These are phyloP conservation scores for Lonchura striata DNA, from an alignment of 2,113 vertebrate genomes.

Conservation along the genomic window DNA sequence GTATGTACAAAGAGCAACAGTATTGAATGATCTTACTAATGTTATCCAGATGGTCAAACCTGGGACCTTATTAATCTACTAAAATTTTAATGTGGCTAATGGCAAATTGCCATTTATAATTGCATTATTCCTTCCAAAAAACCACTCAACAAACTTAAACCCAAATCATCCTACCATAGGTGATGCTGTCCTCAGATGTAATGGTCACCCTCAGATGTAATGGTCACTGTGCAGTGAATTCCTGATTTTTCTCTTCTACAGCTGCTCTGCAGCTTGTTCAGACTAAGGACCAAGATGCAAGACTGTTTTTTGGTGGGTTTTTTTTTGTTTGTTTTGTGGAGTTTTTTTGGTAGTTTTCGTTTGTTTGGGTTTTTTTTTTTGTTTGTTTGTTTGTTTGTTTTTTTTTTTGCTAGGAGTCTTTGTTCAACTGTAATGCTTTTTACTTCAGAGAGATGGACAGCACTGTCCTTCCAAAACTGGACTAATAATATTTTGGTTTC, in stretches of 20 bases:
- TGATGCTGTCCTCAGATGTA: neutral
- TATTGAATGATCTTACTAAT: neutral
- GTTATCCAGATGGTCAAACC: neutral
- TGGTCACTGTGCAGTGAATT: neutral
- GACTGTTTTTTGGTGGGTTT: neutral
- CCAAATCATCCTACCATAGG: rapidly evolving
- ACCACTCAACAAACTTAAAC: neutral
- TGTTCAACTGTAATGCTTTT: neutral
- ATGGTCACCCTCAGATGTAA: neutral
- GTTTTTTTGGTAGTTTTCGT: no score
- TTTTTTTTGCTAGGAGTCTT: neutral
- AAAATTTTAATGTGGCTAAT: neutral
- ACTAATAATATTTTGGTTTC: neutral
- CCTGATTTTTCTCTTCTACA: neutral
- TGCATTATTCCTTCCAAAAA: neutral
- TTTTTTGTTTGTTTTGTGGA: neutral
- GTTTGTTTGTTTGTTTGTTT: no score
- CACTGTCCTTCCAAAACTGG: neutral
- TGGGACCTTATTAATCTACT: neutral
- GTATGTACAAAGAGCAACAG: neutral
- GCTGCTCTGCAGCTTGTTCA: neutral
- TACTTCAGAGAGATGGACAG: neutral
- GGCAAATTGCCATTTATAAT: neutral
- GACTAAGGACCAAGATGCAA: neutral
- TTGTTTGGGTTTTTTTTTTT: neutral